Evolutionary conservation across 1,140 invertebrate species (phyloP), one percentile per base, ranked within the genome.

Genomic region (Cyphomyrmex costatus): DNA sequence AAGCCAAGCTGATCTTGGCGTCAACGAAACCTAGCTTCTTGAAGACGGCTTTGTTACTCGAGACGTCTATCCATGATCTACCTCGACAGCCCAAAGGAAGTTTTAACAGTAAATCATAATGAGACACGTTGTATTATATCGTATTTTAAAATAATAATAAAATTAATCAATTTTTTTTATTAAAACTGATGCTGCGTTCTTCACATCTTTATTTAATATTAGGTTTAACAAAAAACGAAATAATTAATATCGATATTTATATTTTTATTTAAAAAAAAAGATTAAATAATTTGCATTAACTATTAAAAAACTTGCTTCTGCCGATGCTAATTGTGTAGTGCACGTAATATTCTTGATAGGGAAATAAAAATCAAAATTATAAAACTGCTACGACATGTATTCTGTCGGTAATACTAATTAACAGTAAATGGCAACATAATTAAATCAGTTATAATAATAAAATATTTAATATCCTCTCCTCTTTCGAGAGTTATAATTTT

Each of bases 31-130:
- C 49, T n/a, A n/a, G n/a, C n/a, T 80, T 70, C 63, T 68, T 63
- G 53, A 60, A 60, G 36, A 71, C 53, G n/a, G n/a, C 79, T 83
- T 83, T 83, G 68, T 83, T 74, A 73, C 42, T 46, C n/a, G 79
- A 83, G 53, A 83, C 42, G 53, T 74, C 66, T 60, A 60, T 46
- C 53, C 30, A 14, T 6, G 46, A 68, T 73, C 30, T 19, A 33
- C 12, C n/a, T 73, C 16, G 24, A 73, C 36, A 49, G 8, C 30
- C 68, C 61, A 46, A 73, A 73, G 61, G 14, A 74, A 60, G 33
- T 58, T 73, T 70, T 10, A 30, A 8, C 16, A 63, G 6, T 19
- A 27, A 73, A 33, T 60, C 2, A 36, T 73, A 83, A 73, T 60
- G 24, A 36, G n/a, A n/a, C n/a, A n/a, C n/a, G 6, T 21, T 16